Base-by-base conservation (phyloP, 1,140 invertebrate genomes). In the Brevipalpus yothersi region DNA sequence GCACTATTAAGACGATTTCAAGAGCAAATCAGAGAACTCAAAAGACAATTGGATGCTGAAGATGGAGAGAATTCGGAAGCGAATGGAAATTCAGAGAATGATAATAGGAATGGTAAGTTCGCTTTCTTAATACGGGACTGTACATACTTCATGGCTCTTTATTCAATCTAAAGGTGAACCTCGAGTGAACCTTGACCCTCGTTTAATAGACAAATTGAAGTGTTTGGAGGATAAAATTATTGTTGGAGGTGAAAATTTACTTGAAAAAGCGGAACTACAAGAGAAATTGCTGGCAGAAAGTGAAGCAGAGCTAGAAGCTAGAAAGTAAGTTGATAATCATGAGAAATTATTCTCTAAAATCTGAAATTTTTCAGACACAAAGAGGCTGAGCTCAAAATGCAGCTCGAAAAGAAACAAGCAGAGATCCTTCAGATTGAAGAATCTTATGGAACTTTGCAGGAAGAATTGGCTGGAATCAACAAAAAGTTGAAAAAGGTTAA, bases 251-350 rank as follows among this genome's bases (percentile, higher is more conserved):
- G 94, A 96, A 73, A 98, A 99, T 75, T 76, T 99, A 10, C 76
- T 98, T 59, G 92, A 97, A 70, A 97, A 96, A 69, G 92, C 91
- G 0, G 88, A 97, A 71, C 80, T 84, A 10, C 92, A 98, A 68
- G 86, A 96, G 64, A 76, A 81, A 60, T 73, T 97, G 23, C 74
- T 98, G 15, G 87, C 90, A 65, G 84, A 86, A 61, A 87, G 88
- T 3, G 83, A 86, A n/a, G 76, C 78, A 41, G 92, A 98, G 70
- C 73, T 98, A 53, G 86, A 94, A 66, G 78, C 82, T 64, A 73
- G 87, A 45, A 81, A 39, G 58, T 58, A 19, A 58, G 43, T 13
- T n/a, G 40, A 56, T 56, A 15, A 41, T 13, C 13, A 15, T 17
- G 40, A 3, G 19, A 56, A 39, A 45, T 45, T 4, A 17, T 45